A percentile compares a stretch with the other conserved stretches of the same genome.
phyloP scores from a whole-genome alignment of 2,797 vertebrate species.

The Meriones psammophilus region DNA sequence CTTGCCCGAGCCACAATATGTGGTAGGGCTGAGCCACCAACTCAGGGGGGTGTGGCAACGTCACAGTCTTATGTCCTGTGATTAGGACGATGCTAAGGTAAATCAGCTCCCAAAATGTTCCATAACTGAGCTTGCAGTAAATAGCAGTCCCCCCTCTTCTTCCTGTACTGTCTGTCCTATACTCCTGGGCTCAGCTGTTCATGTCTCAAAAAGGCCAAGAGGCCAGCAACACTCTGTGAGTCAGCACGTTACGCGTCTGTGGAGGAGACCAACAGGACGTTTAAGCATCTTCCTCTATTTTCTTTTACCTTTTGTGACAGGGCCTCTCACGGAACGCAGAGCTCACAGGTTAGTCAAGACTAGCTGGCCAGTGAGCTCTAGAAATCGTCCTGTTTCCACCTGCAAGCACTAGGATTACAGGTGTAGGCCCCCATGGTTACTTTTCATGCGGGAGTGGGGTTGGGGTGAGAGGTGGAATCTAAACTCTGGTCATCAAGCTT shows the following conservation, averaged over 20 bases:
- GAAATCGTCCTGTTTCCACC: not conserved
- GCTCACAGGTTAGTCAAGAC: not conserved
- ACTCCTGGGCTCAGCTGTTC: not conserved
- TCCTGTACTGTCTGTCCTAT: not conserved
- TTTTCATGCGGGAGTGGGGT: not conserved
- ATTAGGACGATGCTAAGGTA: not conserved
- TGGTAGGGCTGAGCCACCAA: not conserved
- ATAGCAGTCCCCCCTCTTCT: not conserved
- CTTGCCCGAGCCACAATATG: not conserved
- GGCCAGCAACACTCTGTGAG: not conserved
- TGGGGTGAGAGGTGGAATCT: not conserved
- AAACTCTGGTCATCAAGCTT: not conserved
- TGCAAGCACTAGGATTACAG: not conserved
- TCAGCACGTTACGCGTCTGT: not conserved
- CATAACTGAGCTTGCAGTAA: not conserved
- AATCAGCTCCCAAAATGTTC: not conserved
- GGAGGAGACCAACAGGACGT: not conserved
- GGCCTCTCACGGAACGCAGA: not conserved
- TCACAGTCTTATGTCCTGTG: not conserved
- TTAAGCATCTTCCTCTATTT: not conserved
- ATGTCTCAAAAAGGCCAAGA: conserved; percentile 6
- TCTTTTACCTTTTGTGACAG: not conserved
- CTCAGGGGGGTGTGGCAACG: not conserved
- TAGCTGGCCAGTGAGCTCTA: not conserved
- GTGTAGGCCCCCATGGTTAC: not conserved